Evolutionary conservation across 2,888 invertebrate species (phyloP), one percentile per base, ranked within the genome.

Genomic region (Leptinotarsa juncta): DNA sequence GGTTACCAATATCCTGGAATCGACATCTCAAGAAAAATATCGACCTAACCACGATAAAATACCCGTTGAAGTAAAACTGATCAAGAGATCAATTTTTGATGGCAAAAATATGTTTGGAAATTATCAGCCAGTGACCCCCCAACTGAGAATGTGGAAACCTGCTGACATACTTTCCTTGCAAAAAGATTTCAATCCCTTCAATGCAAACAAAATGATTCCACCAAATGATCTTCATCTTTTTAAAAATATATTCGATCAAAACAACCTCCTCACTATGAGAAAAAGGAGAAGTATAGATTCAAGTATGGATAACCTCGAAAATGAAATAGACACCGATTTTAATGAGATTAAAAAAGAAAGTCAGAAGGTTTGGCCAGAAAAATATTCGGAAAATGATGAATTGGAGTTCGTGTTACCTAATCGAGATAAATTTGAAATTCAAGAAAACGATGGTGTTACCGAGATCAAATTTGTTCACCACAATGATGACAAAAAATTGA

Each of bases 111-210:
- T 60, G 23, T 81, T 81, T 72, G 81, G 80, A 4, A 74, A 77
- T 15, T 83, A 84, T 68, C 77, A 77, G 26, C 80, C 83, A 10
- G 55, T 79, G 49, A 80, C 81, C 3, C 57, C 77, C 20, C 70
- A 76, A n/a, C 68, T 83, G 65, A 80, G 74, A 74, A 50, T 75
- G 7, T 84, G 82, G 83, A 80, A 77, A 78, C 82, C 82, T 14
- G 72, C 76, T 1, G 83, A 83, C 70, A 79, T 84, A 20, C 65
- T 80, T 10, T 73, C 73, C 15, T 57, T 82, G 42, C 76, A 79
- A 57, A 74, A 65, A 51, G 73, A 78, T 7, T 68, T 73, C 26
- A 71, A 65, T 16, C 73, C 69, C 48, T 10, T 72, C 20, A 71
- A 65, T 3, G 16, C 51, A 14, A 57, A 60, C 20, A 77, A 74